Percentiles rank a stretch among this genome's conserved stretches.
These are phyloP conservation scores for Apotomis betuletana DNA, from an alignment of 2,888 invertebrate species.

Conservation along the genomic window DNA sequence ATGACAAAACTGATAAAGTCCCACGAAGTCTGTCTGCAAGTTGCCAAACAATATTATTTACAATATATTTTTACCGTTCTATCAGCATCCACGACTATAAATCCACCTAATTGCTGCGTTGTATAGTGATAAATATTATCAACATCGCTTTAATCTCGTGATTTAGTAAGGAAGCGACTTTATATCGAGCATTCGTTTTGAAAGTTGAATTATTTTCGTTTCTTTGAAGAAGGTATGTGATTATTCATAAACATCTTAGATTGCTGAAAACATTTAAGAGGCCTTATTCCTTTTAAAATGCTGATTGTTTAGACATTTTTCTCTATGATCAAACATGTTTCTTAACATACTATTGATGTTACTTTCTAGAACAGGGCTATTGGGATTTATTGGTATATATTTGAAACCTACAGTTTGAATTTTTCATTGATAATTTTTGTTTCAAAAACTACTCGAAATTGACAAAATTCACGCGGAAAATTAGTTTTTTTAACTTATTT, in stretches of 20 bases:
- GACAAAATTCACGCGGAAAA: too few species aligned
- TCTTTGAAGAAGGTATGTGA: slow-evolving; percentile 24
- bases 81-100: slow-evolving; percentile 28
- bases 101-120: slow-evolving; percentile 33
- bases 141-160: slow-evolving; percentile 38
- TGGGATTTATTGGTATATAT: too few species aligned
- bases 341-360: too few species aligned
- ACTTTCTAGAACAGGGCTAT: too few species aligned
- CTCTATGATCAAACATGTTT: too few species aligned
- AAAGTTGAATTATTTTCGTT: slow-evolving; percentile 25
- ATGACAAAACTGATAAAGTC: background rate
- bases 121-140: slow-evolving; percentile 33
- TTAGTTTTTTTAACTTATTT: too few species aligned
- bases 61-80: slow-evolving; percentile 1
- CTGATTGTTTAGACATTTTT: too few species aligned
- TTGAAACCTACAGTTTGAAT: too few species aligned
- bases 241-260: slow-evolving; percentile 17
- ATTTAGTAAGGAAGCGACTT: slow-evolving; percentile 37
- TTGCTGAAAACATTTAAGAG: background rate
- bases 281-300: too few species aligned
- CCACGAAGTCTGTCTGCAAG: background rate
- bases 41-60: slow-evolving; percentile 8
- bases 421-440: too few species aligned
- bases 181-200: slow-evolving; percentile 19
- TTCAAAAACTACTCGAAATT: too few species aligned